A percentile compares a stretch with the other conserved stretches of the same genome.
Conservation (phyloP, 30 jellyfish, hydroid and myxozoan species). For the Aurelia coerulea region DNA sequence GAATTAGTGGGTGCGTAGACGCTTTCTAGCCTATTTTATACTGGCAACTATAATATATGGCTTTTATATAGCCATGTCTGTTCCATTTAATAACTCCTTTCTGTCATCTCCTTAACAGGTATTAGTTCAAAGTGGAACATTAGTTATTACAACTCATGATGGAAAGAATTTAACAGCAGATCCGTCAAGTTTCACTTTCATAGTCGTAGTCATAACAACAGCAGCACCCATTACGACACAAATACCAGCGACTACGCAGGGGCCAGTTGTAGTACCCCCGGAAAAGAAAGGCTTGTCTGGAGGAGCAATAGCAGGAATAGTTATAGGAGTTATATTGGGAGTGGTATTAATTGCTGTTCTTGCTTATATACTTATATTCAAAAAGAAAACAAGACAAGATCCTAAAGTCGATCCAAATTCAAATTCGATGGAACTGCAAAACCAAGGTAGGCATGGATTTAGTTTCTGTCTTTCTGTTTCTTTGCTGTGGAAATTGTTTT, state of each 20-base stretch:
- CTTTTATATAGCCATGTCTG: no score
- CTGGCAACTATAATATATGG: no score
- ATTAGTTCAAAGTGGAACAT: slow-evolving; percentile 40
- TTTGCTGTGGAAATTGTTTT: neutral
- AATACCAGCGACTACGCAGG: slow-evolving; percentile 1
- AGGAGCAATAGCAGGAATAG: slow-evolving; percentile 86
- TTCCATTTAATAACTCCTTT: no score
- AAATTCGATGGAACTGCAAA: slow-evolving; percentile 43
- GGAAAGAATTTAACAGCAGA: slow-evolving; percentile 40
- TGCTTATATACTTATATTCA: slow-evolving; percentile 32
- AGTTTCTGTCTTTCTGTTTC: neutral
- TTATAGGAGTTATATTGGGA: slow-evolving; percentile 50
- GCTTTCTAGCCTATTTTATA: no score
- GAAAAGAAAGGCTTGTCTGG: slow-evolving; percentile 55
- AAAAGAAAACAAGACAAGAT: slow-evolving; percentile 68
- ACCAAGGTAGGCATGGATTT: slow-evolving; percentile 7
- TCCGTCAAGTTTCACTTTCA: slow-evolving; percentile 22
- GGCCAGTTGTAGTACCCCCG: slow-evolving; percentile 12
- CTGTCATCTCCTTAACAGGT: neutral
- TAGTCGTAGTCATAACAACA: slow-evolving; percentile 10
- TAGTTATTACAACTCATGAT: slow-evolving; percentile 34
- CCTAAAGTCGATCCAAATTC: slow-evolving; percentile 77
- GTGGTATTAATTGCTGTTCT: slow-evolving; percentile 30
- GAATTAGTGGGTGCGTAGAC: no score
- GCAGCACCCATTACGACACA: slow-evolving; percentile 14